Evolutionary conservation across 35 echinoderm and acorn worm species (phyloP).

Genomic region (Diadema setosum): DNA sequence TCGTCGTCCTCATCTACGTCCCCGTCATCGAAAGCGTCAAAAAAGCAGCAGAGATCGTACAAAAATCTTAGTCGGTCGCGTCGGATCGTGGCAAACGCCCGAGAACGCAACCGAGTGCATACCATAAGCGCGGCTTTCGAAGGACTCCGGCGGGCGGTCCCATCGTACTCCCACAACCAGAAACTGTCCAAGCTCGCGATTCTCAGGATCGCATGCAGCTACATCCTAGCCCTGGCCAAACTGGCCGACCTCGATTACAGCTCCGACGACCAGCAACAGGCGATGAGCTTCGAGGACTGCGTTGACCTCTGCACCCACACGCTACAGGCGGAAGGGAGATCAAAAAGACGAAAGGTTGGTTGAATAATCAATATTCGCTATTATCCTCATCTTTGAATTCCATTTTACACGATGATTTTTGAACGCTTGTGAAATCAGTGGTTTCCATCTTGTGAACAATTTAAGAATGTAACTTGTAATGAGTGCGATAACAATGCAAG

Average conservation of each 20-base stretch:
- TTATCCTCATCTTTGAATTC: background rate
- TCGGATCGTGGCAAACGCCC: conserved; percentile 88
- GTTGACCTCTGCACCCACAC: conserved; percentile 93
- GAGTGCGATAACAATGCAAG: no score
- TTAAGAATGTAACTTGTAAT: no score
- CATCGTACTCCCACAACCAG: conserved; percentile 99
- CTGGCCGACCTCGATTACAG: conserved; percentile 90
- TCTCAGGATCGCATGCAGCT: conserved; percentile 94
- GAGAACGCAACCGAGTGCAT: conserved; percentile 92
- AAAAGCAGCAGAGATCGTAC: conserved; percentile 35
- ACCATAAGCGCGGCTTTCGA: conserved; percentile 99
- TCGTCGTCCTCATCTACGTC: background rate
- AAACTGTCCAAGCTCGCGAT: conserved; percentile 98
- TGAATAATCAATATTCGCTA: background rate
- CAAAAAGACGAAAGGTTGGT: conserved; percentile 91
- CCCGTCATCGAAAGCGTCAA: background rate
- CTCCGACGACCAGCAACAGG: conserved; percentile 32
- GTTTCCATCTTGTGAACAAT: background rate
- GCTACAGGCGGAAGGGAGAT: conserved; percentile 88
- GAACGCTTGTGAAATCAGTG: background rate
- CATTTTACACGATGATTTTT: background rate
- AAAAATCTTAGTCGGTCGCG: conserved; percentile 88
- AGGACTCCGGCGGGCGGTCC: conserved; percentile 90
- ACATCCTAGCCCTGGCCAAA: conserved; percentile 86
- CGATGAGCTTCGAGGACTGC: conserved; percentile 84